Percentiles rank a stretch among this genome's conserved stretches.
phyloP scores from a whole-genome alignment of 2,888 invertebrate genomes.

The Acronicta leporina region DNA sequence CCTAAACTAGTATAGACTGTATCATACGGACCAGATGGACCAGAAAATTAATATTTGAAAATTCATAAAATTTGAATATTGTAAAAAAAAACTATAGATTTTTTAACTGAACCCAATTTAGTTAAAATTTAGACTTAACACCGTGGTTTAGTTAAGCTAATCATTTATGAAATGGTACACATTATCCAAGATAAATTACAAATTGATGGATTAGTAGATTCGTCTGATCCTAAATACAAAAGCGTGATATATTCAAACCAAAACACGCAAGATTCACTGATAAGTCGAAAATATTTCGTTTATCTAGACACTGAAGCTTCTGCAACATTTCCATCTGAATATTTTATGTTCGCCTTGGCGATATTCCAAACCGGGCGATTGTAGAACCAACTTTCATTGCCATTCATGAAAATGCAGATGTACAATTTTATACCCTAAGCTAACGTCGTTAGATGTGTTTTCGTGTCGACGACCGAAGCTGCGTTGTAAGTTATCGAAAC shows the following conservation, averaged over 20 bases:
- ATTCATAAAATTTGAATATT: too few relatives aligned
- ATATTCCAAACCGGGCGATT: slow-evolving; percentile 41
- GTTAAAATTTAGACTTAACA: too few relatives aligned
- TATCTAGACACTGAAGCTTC: slow-evolving; percentile 19
- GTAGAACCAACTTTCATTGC: slow-evolving; percentile 30
- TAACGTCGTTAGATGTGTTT: slow-evolving; percentile 7
- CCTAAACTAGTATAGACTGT: too few relatives aligned
- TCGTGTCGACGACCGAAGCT: slow-evolving; percentile 6
- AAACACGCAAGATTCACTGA: slow-evolving; percentile 1
- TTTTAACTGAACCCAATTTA: too few relatives aligned
- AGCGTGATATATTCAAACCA: slow-evolving; percentile 14
- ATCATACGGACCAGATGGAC: too few relatives aligned
- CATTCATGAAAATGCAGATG: not conserved
- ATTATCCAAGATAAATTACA: not conserved
- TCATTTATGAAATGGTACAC: not conserved
- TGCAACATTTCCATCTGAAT: slow-evolving; percentile 42
- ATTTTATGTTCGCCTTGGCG: slow-evolving; percentile 50
- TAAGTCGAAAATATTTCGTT: slow-evolving; percentile 27
- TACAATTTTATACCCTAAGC: slow-evolving; percentile 8
- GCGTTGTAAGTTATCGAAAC: slow-evolving; percentile 32
- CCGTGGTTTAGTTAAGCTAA: too few relatives aligned
- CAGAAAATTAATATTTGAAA: too few relatives aligned
- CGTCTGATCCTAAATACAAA: not conserved
- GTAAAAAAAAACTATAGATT: too few relatives aligned
- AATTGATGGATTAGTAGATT: not conserved